phyloP scores from a whole-genome alignment of 1,140 invertebrate species.

The Hycleus phaleratus region DNA sequence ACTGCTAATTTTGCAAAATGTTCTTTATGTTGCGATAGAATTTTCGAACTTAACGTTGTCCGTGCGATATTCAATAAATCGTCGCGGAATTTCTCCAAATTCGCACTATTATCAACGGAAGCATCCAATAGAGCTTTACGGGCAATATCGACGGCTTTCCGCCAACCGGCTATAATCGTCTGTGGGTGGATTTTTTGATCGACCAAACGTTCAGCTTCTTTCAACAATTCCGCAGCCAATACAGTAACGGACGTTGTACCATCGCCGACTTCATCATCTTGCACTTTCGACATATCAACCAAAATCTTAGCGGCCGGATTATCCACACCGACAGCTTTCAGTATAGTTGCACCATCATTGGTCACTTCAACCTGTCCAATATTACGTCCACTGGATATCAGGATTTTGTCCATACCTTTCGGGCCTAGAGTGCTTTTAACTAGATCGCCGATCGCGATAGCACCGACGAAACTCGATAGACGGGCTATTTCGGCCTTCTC shows the following conservation, averaged over 20 bases:
- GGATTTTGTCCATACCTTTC: conserved; percentile 99
- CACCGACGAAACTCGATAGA: conserved; percentile 94
- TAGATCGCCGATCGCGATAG: conserved; percentile 96
- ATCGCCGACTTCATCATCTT: conserved; percentile 99
- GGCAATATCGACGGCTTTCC: conserved; percentile 77
- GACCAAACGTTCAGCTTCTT: conserved; percentile 92
- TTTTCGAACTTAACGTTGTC: conserved; percentile 97
- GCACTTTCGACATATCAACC: conserved; percentile 96
- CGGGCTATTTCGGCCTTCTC: conserved; percentile 94
- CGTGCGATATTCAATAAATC: conserved; percentile 96
- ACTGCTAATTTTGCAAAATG: conserved; percentile 94
- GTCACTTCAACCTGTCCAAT: conserved; percentile 90
- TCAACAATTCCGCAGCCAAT: conserved; percentile 84
- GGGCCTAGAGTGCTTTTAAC: conserved; percentile 97
- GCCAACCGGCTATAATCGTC: conserved; percentile 94
- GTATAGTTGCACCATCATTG: conserved; percentile 98
- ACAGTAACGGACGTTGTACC: conserved; percentile 99
- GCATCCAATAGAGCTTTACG: conserved; percentile 69
- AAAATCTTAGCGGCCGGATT: conserved; percentile 99
- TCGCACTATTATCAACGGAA: conserved; percentile 74
- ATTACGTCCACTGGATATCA: conserved; percentile 76
- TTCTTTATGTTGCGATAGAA: conserved; percentile 95
- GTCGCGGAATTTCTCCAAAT: conserved; percentile 70
- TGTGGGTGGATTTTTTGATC: conserved; percentile 96
- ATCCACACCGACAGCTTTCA: conserved; percentile 94